Conservation (phyloP, 2,113 vertebrate species). For the Falco punctatus region DNA sequence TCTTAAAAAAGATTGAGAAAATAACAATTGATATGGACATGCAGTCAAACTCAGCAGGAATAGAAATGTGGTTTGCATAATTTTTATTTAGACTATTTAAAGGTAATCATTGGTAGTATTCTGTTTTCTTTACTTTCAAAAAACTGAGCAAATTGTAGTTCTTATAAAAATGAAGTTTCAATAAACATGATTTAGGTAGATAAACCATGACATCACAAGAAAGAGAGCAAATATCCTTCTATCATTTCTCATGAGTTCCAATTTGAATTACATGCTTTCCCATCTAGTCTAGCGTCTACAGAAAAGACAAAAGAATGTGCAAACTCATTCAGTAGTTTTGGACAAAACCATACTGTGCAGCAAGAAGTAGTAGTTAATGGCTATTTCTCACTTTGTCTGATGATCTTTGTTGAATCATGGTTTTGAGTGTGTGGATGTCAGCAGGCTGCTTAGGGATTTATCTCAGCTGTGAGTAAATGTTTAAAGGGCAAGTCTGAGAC, state of each 20-base stretch:
- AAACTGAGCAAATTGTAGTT: neutral
- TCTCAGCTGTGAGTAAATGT: neutral
- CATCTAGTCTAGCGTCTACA: neutral
- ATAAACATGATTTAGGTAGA: neutral
- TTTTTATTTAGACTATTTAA: neutral
- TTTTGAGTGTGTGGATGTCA: neutral
- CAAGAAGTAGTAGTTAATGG: neutral
- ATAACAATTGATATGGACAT: neutral
- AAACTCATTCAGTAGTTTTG: neutral
- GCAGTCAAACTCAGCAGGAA: neutral
- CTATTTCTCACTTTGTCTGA: neutral
- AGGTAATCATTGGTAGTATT: neutral
- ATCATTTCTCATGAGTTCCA: neutral
- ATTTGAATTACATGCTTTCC: neutral
- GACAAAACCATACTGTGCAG: neutral
- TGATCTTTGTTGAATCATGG: neutral
- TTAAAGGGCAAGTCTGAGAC: neutral
- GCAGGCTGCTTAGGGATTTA: neutral
- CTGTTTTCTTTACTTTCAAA: neutral
- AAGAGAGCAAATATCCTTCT: neutral
- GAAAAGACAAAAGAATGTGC: neutral
- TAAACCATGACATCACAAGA: neutral
- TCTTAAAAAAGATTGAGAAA: neutral
- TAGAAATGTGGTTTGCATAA: neutral
- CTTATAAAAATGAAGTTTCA: neutral